Conservation (phyloP, 2,113 vertebrate species). For the Leiothrix lutea region DNA sequence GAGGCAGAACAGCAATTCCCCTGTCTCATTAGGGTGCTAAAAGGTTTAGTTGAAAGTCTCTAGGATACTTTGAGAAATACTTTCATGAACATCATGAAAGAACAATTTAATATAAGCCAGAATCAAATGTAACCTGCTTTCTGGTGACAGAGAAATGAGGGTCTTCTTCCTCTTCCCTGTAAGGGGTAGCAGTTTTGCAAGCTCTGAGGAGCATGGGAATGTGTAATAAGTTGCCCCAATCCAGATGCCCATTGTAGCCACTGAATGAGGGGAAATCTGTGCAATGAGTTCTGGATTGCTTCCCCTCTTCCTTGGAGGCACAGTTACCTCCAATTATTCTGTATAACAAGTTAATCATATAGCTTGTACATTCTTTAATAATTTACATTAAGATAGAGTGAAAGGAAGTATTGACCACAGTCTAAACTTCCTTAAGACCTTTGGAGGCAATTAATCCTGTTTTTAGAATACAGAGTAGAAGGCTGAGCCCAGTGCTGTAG, state of each 20-base stretch:
- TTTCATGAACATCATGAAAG: not conserved
- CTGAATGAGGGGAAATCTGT: not conserved
- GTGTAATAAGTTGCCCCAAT: not conserved
- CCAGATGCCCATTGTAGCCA: not conserved
- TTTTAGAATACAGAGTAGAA: not conserved
- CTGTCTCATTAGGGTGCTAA: conserved; percentile 49
- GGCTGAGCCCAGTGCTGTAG: not conserved
- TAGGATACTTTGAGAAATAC: conserved; percentile 32
- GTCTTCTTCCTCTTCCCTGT: not conserved
- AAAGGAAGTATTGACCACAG: not conserved
- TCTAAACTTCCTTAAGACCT: not conserved
- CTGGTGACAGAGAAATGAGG: not conserved
- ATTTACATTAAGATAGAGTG: not conserved
- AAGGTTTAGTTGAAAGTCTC: conserved; percentile 40
- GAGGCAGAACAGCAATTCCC: conserved; percentile 44
- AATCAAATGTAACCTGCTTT: not conserved
- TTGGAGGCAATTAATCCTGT: not conserved
- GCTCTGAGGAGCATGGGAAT: not conserved
- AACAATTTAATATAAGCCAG: conserved; percentile 1
- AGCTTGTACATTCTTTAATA: not conserved
- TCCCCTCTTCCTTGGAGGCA: not conserved
- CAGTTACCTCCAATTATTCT: not conserved
- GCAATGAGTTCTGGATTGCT: not conserved
- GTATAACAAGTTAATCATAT: not conserved
- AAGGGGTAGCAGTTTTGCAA: not conserved